Base-by-base conservation (phyloP, 2,888 invertebrate genomes). In the Lysandra bellargus region DNA sequence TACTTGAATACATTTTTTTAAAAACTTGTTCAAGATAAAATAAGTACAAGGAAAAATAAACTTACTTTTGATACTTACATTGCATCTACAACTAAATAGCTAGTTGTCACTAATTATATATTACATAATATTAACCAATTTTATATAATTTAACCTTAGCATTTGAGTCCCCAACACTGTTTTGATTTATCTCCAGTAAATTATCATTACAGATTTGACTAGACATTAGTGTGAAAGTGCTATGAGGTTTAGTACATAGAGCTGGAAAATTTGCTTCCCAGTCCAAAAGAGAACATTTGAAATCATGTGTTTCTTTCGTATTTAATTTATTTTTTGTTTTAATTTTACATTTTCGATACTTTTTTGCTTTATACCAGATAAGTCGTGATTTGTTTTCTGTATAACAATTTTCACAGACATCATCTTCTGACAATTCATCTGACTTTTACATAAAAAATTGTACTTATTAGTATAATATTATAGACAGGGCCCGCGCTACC, bases 251-350 rank as follows among this genome's bases (percentile, higher is more conserved):
- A 84, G 88, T 88, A 78, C 90, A 89, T 69, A 94, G 84, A 80
- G 93, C 93, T 64, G 94, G 94, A 83, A 94, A 94, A 83, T 93
- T 91, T 77, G 88, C 90, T 79, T 94, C 93, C 92, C 92, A 94
- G 82, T 94, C 92, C 49, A 49, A 49, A 83, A 93, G 92, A 61
- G 89, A 90, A 82, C 89, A 91, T 78, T 92, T 89, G 80, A 91
- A 89, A 82, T 93, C 92, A 84, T 93, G 91, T 78, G 91, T 91
- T 61, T 89, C 90, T 81, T 89, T 89, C 79, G 82, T 87, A 73
- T 80, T 80, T 23, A 78, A 14, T 78, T 80, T 76, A 79, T 83
- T 82, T 78, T 82, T 80, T 53, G 82, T 80, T 83, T 83, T 85
- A 83, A 88, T 90, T 90, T 90, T 93, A 80, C 88, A 90, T 87